Percentiles rank a stretch among this genome's conserved stretches.
Evolutionary conservation across 2,888 invertebrate genomes (phyloP).

Genomic region (Chloromyia formosa): DNA sequence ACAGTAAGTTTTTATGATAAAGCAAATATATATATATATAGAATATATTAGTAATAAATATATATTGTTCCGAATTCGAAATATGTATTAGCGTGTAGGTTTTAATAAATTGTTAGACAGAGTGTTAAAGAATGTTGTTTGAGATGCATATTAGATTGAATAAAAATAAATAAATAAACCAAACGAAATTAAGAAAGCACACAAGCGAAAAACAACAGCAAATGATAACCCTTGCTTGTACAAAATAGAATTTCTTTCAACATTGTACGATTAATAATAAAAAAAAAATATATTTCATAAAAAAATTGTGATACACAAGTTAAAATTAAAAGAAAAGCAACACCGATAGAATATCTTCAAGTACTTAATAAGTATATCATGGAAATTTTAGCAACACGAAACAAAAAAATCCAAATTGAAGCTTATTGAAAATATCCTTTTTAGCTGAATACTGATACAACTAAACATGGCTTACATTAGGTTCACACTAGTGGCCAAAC

Average conservation of each 20-base stretch:
- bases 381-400: conserved; percentile 8
- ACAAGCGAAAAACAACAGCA: not conserved
- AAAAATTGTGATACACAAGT: conserved; percentile 42
- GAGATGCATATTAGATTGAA: conserved; percentile 24
- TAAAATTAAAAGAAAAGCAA: conserved; percentile 29
- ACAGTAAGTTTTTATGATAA: conserved; percentile 38
- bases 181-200: not conserved
- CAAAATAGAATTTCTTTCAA: not conserved
- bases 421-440: conserved; percentile 3
- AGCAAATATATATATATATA: conserved; percentile 28
- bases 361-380: conserved; percentile 17
- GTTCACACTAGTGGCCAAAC: no score
- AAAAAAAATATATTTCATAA: conserved; percentile 23
- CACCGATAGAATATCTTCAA: conserved; percentile 40
- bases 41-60: not conserved
- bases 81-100: conserved; percentile 32
- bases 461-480: conserved; percentile 1
- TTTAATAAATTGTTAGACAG: conserved; percentile 41
- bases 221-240: not conserved
- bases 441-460: conserved; percentile 16
- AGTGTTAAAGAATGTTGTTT: conserved; percentile 29
- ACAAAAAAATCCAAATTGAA: conserved; percentile 31
- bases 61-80: conserved; percentile 37
- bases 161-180: not conserved
- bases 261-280: conserved; percentile 12